Base-by-base conservation (phyloP, 1,140 invertebrate genomes). In the Yoshiicerus persimilis region DNA sequence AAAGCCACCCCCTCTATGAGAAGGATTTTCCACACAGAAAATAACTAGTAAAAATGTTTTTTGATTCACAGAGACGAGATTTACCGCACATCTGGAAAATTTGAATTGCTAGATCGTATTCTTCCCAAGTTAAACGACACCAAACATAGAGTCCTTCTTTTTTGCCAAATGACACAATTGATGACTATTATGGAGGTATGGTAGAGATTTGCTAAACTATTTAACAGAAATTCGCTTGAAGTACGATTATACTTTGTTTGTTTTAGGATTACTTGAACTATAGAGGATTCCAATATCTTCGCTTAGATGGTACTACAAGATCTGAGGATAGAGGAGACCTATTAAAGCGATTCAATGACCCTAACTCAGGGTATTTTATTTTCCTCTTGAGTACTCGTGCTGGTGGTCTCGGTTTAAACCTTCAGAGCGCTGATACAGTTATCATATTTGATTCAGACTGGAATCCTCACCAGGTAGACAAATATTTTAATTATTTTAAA, bases 391-490 rank as follows among this genome's bases (percentile, higher is more conserved):
- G 94, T 87, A 96, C 95, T 6, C 92, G 96, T 89, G 95, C 95
- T 88, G 95, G 95, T 84, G 96, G 95, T 77, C 91, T 96, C 9
- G 95, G 95, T 85, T 92, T 96, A 4, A 96, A 96, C 92, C 92
- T 96, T 13, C 95, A 96, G 80, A 93, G 94, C 25, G 95, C 95
- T 38, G 95, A 96, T 91, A 96, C 95, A 80, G 95, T 96, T 27
- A 93, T 96, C 86, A 96, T 96, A 88, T 96, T 95, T 92, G 95
- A 96, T 91, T 96, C 95, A 20, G 95, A 96, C 91, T 96, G 95
- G 95, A 96, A 96, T 92, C 95, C 95, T 75, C 95, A 96, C 91
- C 95, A 95, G 93, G 95, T 86, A 20, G 2, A 41, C 32, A 25
- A 36, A 34, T 39, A 16, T 70, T 27, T 47, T 8, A 80, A 1